Percentiles rank a stretch among this genome's conserved stretches.
phyloP scores from a whole-genome alignment of 1,140 invertebrate genomes.

The Vanessa tameamea region DNA sequence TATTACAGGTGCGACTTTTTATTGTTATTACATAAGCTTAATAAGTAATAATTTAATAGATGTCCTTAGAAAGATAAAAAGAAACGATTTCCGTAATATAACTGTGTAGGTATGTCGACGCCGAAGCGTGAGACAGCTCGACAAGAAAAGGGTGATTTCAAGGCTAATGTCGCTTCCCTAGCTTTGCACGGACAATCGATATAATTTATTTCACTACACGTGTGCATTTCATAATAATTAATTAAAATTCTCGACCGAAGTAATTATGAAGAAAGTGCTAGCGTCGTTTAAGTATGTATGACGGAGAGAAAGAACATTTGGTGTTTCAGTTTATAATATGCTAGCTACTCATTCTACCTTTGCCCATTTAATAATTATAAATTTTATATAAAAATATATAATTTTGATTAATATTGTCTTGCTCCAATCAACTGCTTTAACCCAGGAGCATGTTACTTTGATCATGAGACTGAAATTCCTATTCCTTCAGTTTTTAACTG shows the following conservation, averaged over 20 bases:
- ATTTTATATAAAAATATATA: too few relatives aligned
- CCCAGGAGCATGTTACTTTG: too few relatives aligned
- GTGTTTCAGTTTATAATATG: neutral
- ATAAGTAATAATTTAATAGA: too few relatives aligned
- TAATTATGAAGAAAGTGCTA: neutral
- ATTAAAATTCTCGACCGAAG: neutral
- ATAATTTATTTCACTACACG: neutral
- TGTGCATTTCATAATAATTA: constrained; percentile 13
- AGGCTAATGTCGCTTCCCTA: constrained; percentile 15
- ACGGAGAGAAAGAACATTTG: neutral
- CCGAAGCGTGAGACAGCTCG: neutral
- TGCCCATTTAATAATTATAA: too few relatives aligned
- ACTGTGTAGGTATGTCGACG: neutral
- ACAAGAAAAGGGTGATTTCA: constrained; percentile 23
- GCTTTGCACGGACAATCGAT: constrained; percentile 11
- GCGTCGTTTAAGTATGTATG: neutral
- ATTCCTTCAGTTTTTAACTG: too few relatives aligned
- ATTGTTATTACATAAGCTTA: too few relatives aligned
- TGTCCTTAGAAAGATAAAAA: too few relatives aligned
- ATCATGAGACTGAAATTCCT: too few relatives aligned
- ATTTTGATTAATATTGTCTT: too few relatives aligned
- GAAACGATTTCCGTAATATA: neutral
- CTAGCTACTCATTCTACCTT: too few relatives aligned
- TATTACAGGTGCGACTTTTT: too few relatives aligned
- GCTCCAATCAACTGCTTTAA: too few relatives aligned